Percentiles rank a stretch among this genome's conserved stretches.
Conservation (phyloP, 1,140 invertebrate species). For the Drosophila sturtevanti region DNA sequence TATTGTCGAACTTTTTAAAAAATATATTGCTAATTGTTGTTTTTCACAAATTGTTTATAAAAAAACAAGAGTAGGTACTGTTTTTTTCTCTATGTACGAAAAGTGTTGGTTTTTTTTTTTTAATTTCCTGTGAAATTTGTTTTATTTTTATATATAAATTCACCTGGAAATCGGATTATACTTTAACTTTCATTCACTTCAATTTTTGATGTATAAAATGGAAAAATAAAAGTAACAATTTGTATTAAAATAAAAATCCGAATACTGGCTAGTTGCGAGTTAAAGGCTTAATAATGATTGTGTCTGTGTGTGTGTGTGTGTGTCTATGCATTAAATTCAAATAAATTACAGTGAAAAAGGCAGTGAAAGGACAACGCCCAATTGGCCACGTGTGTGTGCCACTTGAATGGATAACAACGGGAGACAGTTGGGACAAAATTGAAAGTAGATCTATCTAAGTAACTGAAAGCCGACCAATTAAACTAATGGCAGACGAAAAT, state of each 20-base stretch:
- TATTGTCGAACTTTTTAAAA: too few species aligned
- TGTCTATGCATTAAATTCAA: neutral
- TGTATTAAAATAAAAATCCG: neutral
- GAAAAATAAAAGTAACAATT: neutral
- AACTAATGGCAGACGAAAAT: constrained; percentile 32
- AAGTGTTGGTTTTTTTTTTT: too few species aligned
- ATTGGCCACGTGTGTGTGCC: constrained; percentile 7
- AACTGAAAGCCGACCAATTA: constrained; percentile 28
- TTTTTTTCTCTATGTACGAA: too few species aligned
- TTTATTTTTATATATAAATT: too few species aligned
- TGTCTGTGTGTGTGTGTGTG: neutral
- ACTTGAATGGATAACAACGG: neutral
- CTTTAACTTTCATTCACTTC: too few species aligned
- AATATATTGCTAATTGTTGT: too few species aligned
- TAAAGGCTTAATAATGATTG: neutral
- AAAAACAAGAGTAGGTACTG: too few species aligned
- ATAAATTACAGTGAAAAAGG: neutral
- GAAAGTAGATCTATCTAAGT: constrained; percentile 4
- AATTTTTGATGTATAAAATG: neutral
- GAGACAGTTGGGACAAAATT: neutral
- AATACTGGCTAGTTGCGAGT: neutral
- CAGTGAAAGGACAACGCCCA: neutral
- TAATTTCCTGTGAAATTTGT: too few species aligned
- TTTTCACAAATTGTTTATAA: too few species aligned
- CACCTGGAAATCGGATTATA: too few species aligned